Base-by-base conservation (phyloP, 2,888 invertebrate genomes). In the Synanthedon tipuliformis region DNA sequence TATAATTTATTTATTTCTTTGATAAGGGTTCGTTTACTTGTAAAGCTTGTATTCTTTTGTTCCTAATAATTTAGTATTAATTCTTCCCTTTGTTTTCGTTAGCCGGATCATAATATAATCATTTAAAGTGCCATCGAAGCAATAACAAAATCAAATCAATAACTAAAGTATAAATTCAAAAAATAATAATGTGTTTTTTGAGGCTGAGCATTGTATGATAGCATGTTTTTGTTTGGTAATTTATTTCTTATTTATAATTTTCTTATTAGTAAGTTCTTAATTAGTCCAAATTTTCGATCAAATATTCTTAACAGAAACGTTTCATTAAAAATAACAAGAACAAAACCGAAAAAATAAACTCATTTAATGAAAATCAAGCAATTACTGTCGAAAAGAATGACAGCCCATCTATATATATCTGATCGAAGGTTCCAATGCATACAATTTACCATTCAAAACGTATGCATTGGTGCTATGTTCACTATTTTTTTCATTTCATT, bases 181-280 rank as follows among this genome's bases (percentile, higher is more conserved):
- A 23, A 64, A 65, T 64, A 56, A n/a, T n/a, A 61, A 68, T 64
- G 61, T 3, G 1, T 71, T 70, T 68, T 69, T 69, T 78, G 81
- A 81, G 81, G 81, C 81, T 81, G 80, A 78, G 66, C 65, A 61
- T 27, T 81, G 79, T 81, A 80, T 63, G 7, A 80, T 80, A 81
- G 58, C 61, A 71, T 71, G 66, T 73, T 73, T 69, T 72, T 71
- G 66, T 73, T 78, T 73, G 67, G 66, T 80, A 81, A 34, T 80
- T 81, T 80, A 78, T 80, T 79, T 68, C 58, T 57, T 71, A 70
- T 70, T 60, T 66, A 57, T 70, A 68, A 41, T 41, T 8, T 34
- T 34, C 34, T 34, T 56, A 66, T 59, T 71, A 71, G 67, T 68
- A 69, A 50, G 61, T 61, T 23, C 8, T 10, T 34, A 10, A 34